Base-by-base conservation (phyloP, 2,888 invertebrate genomes). In the Noctua pronuba region DNA sequence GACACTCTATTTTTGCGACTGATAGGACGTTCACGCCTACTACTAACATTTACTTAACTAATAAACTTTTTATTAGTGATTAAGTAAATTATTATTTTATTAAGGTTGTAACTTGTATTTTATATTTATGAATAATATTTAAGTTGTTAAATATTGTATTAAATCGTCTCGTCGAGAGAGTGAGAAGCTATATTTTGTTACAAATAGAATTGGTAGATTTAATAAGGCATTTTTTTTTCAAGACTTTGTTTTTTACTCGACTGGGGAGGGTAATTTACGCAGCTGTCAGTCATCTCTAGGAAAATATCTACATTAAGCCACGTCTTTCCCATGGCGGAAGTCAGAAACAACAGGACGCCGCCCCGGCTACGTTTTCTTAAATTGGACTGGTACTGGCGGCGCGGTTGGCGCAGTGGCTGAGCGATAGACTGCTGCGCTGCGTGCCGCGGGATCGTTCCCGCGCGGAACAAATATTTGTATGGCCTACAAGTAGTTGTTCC, bases 41-140 rank as follows among this genome's bases (percentile, higher is more conserved):
- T 64, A n/a, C 38, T 64, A 64, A 64, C n/a, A 65, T 67, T 71
- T 60, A 71, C 41, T 52, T 60, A n/a, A 52, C 21, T 44, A 46
- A 52, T 72, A 44, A 28, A 75, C 1, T 52, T 52, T 46, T 46
- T 44, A 28, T 72, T 72, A 78, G 64, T 60, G 8, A 7, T 65
- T 72, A 83, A 72, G 80, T 62, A 55, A 73, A 71, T 70, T 41
- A 28, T 65, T n/a, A n/a, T 80, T 83, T 76, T 75, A 82, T 70
- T 70, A 60, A 79, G 68, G 4, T 35, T 62, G 60, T 69, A 66
- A 58, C 24, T 46, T 73, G 24, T 83, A 71, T 58, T 21, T 44
- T 64, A 49, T 62, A 58, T 64, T 64, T 71, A 41, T 38, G 5
- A 46, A n/a, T 60, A 70, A 49, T 35, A 28, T 52, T 41, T 35